Evolutionary conservation across 2,888 invertebrate genomes (phyloP).

Genomic region (Sinohyriopsis cumingii): DNA sequence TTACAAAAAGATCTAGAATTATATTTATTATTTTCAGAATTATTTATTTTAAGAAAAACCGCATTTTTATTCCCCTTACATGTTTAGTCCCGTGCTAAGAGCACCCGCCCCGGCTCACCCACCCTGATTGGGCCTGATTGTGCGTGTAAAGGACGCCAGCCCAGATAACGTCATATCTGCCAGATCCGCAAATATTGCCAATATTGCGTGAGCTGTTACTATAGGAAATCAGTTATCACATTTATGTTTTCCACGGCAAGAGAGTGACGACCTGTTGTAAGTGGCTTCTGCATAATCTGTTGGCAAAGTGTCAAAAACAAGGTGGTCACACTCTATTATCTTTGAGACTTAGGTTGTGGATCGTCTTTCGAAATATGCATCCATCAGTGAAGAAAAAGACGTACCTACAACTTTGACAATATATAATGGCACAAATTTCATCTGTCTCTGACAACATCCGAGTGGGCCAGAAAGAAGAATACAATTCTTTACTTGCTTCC

Average conservation of each 20-base stretch:
- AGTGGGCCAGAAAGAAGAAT: constrained; percentile 26
- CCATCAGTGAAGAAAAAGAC: constrained; percentile 5
- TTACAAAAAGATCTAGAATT: too few relatives aligned
- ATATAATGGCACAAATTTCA: constrained; percentile 30
- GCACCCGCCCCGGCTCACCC: too few relatives aligned
- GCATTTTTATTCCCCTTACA: too few relatives aligned
- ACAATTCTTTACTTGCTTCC: constrained; percentile 23
- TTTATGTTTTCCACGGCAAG: constrained; percentile 27
- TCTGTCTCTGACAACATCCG: constrained; percentile 16
- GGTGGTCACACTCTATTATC: constrained; percentile 24
- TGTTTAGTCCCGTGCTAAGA: too few relatives aligned
- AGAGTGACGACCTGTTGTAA: constrained; percentile 16
- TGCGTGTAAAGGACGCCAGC: constrained; percentile 1
- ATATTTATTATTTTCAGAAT: too few relatives aligned
- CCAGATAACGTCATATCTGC: constrained; percentile 17
- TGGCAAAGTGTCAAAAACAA: constrained; percentile 23
- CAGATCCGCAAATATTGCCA: constrained; percentile 17
- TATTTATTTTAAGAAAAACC: too few relatives aligned
- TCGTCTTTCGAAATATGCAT: constrained; percentile 24
- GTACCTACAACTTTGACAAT: constrained; percentile 9
- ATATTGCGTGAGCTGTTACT: constrained; percentile 22
- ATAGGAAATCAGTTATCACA: constrained; percentile 26
- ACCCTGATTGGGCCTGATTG: too few relatives aligned
- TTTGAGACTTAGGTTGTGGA: constrained; percentile 23
- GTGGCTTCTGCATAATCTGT: constrained; percentile 19